phyloP scores from a whole-genome alignment of 2,888 invertebrate genomes.

The Agonopterix subpropinquella region DNA sequence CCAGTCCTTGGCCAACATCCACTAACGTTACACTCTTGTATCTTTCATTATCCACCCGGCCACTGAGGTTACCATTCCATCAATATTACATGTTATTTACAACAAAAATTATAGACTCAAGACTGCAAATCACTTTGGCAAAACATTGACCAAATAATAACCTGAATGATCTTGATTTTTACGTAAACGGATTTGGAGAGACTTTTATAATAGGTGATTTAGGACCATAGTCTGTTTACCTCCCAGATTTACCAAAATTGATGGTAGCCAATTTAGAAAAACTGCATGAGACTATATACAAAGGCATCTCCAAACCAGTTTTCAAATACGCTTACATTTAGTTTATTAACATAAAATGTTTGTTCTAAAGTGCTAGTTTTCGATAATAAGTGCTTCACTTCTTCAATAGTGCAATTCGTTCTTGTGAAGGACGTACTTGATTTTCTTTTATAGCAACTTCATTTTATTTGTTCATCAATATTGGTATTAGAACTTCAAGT shows the following conservation, averaged over 20 bases:
- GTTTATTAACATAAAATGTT: neutral
- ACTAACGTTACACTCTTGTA: slow-evolving; percentile 60
- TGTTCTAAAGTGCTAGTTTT: neutral
- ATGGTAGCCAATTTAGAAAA: no score
- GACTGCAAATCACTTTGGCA: no score
- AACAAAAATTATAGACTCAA: neutral
- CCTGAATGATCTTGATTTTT: no score
- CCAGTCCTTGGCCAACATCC: slow-evolving; percentile 83
- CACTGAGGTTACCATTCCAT: neutral
- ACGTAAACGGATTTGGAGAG: no score
- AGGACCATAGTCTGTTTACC: no score
- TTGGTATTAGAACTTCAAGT: slow-evolving; percentile 1
- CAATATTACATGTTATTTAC: neutral
- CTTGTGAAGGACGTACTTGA: neutral
- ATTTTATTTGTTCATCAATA: neutral
- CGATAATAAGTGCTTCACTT: neutral
- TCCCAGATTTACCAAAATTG: no score
- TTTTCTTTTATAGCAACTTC: neutral
- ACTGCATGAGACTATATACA: no score
- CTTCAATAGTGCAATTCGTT: neutral
- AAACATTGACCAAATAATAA: no score
- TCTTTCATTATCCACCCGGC: slow-evolving; percentile 18
- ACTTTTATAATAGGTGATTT: no score
- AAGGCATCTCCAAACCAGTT: no score
- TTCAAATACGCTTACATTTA: no score